Base-by-base conservation (phyloP, 1,140 invertebrate genomes). In the Drosophila azteca region DNA sequence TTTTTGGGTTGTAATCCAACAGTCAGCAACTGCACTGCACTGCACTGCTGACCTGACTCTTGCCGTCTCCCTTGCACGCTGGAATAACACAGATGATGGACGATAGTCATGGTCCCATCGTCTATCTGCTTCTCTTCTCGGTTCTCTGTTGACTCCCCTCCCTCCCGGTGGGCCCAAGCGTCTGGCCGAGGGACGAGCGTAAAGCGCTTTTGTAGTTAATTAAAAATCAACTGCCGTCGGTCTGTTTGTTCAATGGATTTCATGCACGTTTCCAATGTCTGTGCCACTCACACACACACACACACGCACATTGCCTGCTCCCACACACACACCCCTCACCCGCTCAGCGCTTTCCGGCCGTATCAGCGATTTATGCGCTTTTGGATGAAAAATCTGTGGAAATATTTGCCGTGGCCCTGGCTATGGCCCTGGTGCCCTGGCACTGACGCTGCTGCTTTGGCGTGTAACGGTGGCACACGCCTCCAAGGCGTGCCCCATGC, bases 161-260 rank as follows among this genome's bases (percentile, higher is more conserved):
- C 17, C 17, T 20, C 17, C 17, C 17, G 52, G 15, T 8, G 41
- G 50, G 64, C 26, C 44, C 31, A 6, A 24, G 49, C 65, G 76
- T 75, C 72, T 78, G 62, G 44, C 52, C 24, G 66, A 53, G 50
- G 50, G 63, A 44, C 57, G 62, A 68, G 78, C 79, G 85, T 87
- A 87, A 84, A 80, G 82, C 82, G 87, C 73, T 84, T 84, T 90
- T 83, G 81, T 90, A 85, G 85, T 91, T 91, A 91, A 91, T 91
- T 91, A 91, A 91, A 91, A 91, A 91, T 91, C 90, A 91, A 91
- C 90, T 76, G 90, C 90, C 85, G 58, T 64, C 69, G 78, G 90
- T 82, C 67, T 91, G 84, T 91, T 91, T 91, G 88, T 91, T 90
- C 79, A 90, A 91, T 91, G 90, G 90, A 91, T 91, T 91, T 91